A percentile compares a stretch with the other conserved stretches of the same genome.
Evolutionary conservation across 2,888 invertebrate species (phyloP).

Genomic region (Pogonocherus hispidulus): DNA sequence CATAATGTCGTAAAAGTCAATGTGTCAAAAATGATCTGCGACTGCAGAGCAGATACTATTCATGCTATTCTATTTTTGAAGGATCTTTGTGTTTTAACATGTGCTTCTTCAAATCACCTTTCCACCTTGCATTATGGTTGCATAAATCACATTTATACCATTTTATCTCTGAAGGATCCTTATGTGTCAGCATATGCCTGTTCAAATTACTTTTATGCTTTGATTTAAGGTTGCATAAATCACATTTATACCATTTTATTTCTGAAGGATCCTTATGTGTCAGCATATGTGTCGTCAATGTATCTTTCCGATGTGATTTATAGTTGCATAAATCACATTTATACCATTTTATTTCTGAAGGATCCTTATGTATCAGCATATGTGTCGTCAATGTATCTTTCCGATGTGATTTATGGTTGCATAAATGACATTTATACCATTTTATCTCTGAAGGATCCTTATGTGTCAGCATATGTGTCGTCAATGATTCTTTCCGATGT

Average conservation of each 20-base stretch:
- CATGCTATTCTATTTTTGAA: too few species aligned
- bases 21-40: too few species aligned
- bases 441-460: background rate
- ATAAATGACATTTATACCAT: background rate
- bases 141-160: too few species aligned
- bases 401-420: background rate
- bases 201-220: too few species aligned
- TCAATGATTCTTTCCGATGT: background rate
- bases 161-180: too few species aligned
- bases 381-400: background rate
- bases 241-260: background rate
- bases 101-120: too few species aligned
- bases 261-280: background rate
- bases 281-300: background rate
- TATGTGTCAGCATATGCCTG: too few species aligned
- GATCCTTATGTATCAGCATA: background rate
- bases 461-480: background rate
- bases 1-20: too few species aligned
- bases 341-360: background rate
- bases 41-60: too few species aligned
- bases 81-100: too few species aligned
- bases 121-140: too few species aligned
- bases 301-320: background rate
- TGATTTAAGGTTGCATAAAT: too few species aligned
- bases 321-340: background rate